A percentile compares a stretch with the other conserved stretches of the same genome.
Evolutionary conservation across 2,888 invertebrate species (phyloP).

Genomic region (Aspidiotus destructor): DNA sequence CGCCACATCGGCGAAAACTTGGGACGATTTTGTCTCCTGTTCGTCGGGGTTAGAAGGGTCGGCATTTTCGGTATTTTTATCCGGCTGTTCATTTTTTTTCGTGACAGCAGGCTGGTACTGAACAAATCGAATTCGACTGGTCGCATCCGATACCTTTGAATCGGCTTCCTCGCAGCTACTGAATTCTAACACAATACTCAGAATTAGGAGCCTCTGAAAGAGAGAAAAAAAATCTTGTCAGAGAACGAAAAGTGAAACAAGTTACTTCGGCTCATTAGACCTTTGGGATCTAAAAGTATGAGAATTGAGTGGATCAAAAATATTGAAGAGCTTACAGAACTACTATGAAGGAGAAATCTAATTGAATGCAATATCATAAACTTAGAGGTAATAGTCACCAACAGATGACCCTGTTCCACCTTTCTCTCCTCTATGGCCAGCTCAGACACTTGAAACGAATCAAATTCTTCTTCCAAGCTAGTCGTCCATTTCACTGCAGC

Average conservation of each 20-base stretch:
- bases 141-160: constrained; percentile 6
- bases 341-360: too few relatives aligned
- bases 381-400: too few relatives aligned
- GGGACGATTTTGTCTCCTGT: background rate
- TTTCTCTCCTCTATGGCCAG: too few relatives aligned
- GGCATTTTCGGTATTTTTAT: background rate
- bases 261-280: background rate
- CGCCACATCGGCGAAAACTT: background rate
- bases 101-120: constrained; percentile 14
- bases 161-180: background rate
- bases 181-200: background rate
- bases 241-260: background rate
- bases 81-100: background rate
- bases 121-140: constrained; percentile 20
- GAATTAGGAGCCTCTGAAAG: background rate
- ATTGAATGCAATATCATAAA: too few relatives aligned
- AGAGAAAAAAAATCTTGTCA: background rate
- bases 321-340: background rate
- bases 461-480: too few relatives aligned
- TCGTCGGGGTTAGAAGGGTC: background rate
- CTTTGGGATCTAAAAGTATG: background rate
- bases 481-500: too few relatives aligned
- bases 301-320: background rate
- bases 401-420: too few relatives aligned
- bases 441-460: too few relatives aligned